Conservation (phyloP, 2,888 invertebrate genomes). For the Troides oblongomaculatus region DNA sequence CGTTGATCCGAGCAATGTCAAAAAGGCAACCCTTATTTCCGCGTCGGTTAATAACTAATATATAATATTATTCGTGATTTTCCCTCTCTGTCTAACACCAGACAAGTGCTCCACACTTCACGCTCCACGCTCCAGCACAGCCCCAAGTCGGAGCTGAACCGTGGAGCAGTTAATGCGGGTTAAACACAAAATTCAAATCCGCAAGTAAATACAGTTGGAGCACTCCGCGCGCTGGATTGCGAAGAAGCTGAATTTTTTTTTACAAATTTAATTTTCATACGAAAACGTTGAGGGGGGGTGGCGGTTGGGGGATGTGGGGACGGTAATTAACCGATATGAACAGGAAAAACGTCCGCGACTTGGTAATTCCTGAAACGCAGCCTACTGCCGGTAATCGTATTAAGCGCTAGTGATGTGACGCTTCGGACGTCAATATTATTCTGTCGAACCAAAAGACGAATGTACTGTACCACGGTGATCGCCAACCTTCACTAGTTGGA, state of each 20-base stretch:
- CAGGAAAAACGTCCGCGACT: constrained; percentile 35
- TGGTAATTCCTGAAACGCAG: constrained; percentile 42
- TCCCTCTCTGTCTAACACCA: background rate
- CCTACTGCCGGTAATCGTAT: constrained; percentile 32
- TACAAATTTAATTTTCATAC: background rate
- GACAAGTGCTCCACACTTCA: background rate
- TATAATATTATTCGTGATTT: too few relatives aligned
- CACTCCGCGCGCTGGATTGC: too few relatives aligned
- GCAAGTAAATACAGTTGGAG: too few relatives aligned
- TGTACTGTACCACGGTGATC: too few relatives aligned
- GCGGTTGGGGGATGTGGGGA: background rate
- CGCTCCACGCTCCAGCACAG: background rate
- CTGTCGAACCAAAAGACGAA: too few relatives aligned
- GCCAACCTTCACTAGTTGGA: too few relatives aligned
- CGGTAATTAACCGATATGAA: constrained; percentile 31
- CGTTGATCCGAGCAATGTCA: too few relatives aligned
- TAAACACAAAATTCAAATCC: too few relatives aligned
- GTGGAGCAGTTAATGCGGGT: too few relatives aligned
- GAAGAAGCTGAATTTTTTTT: background rate
- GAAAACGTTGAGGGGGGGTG: background rate
- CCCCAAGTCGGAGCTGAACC: background rate
- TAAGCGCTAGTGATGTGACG: background rate
- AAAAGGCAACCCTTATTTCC: too few relatives aligned
- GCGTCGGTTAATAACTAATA: too few relatives aligned
- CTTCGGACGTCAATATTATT: constrained; percentile 26